phyloP scores from a whole-genome alignment of 1,140 invertebrate genomes.

The Drosophila athabasca region DNA sequence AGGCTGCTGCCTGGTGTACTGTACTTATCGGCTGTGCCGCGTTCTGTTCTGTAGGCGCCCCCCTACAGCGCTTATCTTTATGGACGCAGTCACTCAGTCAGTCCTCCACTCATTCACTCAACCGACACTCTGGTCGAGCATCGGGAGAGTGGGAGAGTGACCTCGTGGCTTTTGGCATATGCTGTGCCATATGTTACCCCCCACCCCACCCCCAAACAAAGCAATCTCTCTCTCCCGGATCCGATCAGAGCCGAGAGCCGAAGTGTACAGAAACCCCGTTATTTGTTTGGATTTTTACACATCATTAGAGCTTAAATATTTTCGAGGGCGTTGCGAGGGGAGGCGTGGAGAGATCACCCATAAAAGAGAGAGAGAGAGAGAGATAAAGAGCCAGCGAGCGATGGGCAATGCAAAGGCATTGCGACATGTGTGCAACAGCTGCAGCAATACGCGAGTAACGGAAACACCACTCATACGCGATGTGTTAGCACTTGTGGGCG shows the following conservation, averaged over 20 bases:
- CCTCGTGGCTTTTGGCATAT: constrained; percentile 31
- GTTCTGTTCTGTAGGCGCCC: constrained; percentile 23
- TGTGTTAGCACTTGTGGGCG: constrained; percentile 8
- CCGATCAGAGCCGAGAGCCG: neutral
- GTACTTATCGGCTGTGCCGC: constrained; percentile 36
- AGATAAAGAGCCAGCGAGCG: no score
- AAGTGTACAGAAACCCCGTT: constrained; percentile 12
- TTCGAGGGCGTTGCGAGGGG: neutral
- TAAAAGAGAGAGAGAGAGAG: constrained; percentile 24
- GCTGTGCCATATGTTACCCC: constrained; percentile 34
- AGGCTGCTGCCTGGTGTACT: no score
- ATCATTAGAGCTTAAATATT: constrained; percentile 53
- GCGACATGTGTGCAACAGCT: constrained; percentile 65
- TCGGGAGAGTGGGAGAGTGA: neutral
- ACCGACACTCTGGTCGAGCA: constrained; percentile 19
- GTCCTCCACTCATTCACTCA: constrained; percentile 31
- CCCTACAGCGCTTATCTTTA: constrained; percentile 51
- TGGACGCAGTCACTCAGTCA: constrained; percentile 18
- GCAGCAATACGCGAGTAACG: constrained; percentile 26
- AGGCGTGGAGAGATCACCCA: constrained; percentile 1
- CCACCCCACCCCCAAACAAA: neutral
- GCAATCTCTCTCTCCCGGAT: neutral
- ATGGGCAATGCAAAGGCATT: constrained; percentile 38
- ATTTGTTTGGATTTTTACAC: constrained; percentile 43
- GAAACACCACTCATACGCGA: constrained; percentile 12